Evolutionary conservation across 1,140 invertebrate species (phyloP), one percentile per base, ranked within the genome.

Genomic region (Euglossa dilemma): DNA sequence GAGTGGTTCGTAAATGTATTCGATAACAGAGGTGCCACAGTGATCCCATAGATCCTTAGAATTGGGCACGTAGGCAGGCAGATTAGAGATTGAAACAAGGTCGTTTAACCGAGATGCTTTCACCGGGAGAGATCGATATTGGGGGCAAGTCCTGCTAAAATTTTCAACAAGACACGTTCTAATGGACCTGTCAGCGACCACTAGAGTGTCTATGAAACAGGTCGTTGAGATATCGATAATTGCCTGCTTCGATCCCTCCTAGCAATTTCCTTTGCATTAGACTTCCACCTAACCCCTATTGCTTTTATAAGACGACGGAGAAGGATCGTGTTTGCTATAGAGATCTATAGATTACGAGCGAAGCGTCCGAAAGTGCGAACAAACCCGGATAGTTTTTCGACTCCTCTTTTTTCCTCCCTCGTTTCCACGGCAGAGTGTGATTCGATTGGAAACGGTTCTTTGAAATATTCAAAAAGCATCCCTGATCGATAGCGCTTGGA

Each of bases 81-180:
- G 80, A 76, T 75, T 56, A 23, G 25, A 67, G 63, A 82, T 82
- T 69, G 61, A 66, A 36, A 61, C 36, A 20, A 57, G 52, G 47
- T 54, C 47, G 59, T 67, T 82, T 82, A 82, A 76, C 67, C 52
- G 54, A 23, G 25, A 23, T 7, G 59, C 59, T 64, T 56, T 64
- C 79, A 80, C 6, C 36, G 25, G 1, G 8, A 6, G 9, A 28
- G 25, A 47, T 82, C 80, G 72, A 81, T 81, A 81, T 57, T 11
- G 50, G 47, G 61, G 36, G 11, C 71, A 18, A 66, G 63, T 67
- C 52, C 16, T 63, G 71, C 14, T 82, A 47, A 82, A 82, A 82
- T 76, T 82, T 82, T 82, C 63, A 82, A 43, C 61, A 69, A 69
- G 80, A 76, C 71, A 18, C 25, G 63, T 76, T 45, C 72, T 82